These are phyloP conservation scores for Zeuzera pyrina DNA, from an alignment of 2,888 invertebrate species.

Conservation along the genomic window DNA sequence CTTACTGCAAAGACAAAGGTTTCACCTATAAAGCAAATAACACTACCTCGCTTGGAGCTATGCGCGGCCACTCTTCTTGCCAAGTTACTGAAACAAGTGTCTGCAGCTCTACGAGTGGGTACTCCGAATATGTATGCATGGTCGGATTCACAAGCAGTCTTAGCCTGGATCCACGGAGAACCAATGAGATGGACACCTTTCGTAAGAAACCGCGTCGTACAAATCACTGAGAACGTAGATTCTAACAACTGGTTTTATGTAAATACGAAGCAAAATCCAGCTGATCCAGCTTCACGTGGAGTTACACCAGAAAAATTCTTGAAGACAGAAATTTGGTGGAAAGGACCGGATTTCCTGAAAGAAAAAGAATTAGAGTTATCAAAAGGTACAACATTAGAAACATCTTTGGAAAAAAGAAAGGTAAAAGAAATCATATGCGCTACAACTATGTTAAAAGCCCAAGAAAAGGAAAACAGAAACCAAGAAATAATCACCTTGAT, in stretches of 20 bases:
- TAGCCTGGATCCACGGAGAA: not conserved
- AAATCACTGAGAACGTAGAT: not conserved
- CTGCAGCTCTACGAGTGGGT: not conserved
- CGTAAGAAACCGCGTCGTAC: not conserved
- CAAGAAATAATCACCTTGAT: no score
- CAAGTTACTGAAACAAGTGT: not conserved
- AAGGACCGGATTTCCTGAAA: not conserved
- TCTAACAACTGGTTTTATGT: not conserved
- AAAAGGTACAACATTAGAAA: no score
- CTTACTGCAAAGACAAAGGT: no score
- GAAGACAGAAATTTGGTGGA: not conserved
- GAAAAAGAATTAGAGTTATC: not conserved
- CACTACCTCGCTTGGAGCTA: not conserved
- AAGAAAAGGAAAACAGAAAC: no score
- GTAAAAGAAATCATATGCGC: no score
- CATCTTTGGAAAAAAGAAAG: no score
- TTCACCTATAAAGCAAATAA: not conserved
- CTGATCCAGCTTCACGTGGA: not conserved
- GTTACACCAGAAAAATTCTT: not conserved
- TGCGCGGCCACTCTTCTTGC: not conserved
- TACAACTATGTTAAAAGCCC: no score
- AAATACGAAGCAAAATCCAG: not conserved
- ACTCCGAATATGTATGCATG: not conserved
- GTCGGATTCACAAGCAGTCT: not conserved
- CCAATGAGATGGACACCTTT: not conserved